A percentile compares a stretch with the other conserved stretches of the same genome.
These are phyloP conservation scores for Poeciliopsis gracilis DNA, from an alignment of 2,797 vertebrate species.

Conservation along the genomic window DNA sequence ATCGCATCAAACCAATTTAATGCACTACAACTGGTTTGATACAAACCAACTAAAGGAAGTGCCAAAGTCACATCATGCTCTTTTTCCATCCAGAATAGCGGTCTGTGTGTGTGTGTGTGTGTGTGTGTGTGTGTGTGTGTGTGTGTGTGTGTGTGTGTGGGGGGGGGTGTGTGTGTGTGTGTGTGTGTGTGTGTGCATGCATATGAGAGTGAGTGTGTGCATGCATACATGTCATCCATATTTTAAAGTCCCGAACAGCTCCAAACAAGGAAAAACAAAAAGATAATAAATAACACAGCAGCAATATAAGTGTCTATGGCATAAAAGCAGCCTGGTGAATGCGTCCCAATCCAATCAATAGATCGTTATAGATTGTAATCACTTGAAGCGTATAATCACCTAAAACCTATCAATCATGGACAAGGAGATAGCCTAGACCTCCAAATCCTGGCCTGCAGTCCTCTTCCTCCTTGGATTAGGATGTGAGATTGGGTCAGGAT, in stretches of 20 bases:
- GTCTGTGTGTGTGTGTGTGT: not conserved
- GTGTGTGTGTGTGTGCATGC: not conserved
- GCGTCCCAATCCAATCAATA: conserved; percentile 81
- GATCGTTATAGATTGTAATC: conserved; percentile 86
- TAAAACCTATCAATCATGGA: conserved; percentile 87
- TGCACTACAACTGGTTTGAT: not conserved
- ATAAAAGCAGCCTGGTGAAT: conserved; percentile 48
- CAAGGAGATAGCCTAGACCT: conserved; percentile 71
- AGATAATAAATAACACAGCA: conserved; percentile 46
- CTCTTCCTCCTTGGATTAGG: conserved; percentile 85
- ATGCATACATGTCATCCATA: conserved; percentile 20
- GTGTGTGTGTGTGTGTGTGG: not conserved
- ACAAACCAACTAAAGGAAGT: not conserved
- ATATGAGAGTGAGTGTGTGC: not conserved
- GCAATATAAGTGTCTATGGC: conserved; percentile 65
- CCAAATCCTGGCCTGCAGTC: conserved; percentile 85
- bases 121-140: too few relatives aligned
- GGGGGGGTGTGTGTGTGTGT: too few relatives aligned
- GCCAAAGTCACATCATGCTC: not conserved
- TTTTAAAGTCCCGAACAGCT: conserved; percentile 58
- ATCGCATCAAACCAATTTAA: too few relatives aligned
- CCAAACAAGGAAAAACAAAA: conserved; percentile 37
- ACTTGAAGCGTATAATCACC: conserved; percentile 83
- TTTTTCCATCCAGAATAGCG: not conserved
- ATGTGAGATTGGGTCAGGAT: conserved; percentile 86